Evolutionary conservation across 2,888 invertebrate genomes (phyloP).

Genomic region (Drepana falcataria): DNA sequence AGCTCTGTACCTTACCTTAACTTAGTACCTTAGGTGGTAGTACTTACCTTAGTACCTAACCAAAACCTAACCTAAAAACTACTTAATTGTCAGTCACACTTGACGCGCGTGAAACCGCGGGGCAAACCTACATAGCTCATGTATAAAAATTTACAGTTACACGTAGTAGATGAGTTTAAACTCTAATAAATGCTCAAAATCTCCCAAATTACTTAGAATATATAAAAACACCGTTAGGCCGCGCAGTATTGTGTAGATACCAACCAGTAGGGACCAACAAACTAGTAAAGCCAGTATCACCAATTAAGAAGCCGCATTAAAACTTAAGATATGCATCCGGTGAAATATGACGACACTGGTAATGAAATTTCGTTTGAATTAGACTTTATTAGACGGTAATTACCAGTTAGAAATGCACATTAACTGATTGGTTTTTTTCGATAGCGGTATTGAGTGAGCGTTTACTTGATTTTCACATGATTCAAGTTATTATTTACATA

Average conservation of each 20-base stretch:
- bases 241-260: not conserved
- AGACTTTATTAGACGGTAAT: constrained; percentile 1
- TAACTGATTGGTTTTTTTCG: constrained; percentile 2
- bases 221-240: not conserved
- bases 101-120: no score
- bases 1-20: no score
- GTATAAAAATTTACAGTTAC: no score
- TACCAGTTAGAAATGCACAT: constrained; percentile 1
- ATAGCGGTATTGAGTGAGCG: not conserved
- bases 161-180: no score
- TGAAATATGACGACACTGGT: constrained; percentile 41
- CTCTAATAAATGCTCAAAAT: not conserved
- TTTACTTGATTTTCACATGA: not conserved
- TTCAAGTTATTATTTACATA: no score
- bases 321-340: constrained; percentile 60
- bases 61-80: no score
- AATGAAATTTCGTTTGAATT: constrained; percentile 10
- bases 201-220: not conserved
- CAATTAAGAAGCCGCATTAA: constrained; percentile 51
- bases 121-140: no score
- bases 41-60: no score
- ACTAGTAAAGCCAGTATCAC: constrained; percentile 23
- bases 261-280: not conserved
- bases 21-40: no score
- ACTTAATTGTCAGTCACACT: no score